A percentile compares a stretch with the other conserved stretches of the same genome.
These are phyloP conservation scores for Zaprionus tsacasi DNA, from an alignment of 1,140 invertebrate genomes.

Conservation along the genomic window DNA sequence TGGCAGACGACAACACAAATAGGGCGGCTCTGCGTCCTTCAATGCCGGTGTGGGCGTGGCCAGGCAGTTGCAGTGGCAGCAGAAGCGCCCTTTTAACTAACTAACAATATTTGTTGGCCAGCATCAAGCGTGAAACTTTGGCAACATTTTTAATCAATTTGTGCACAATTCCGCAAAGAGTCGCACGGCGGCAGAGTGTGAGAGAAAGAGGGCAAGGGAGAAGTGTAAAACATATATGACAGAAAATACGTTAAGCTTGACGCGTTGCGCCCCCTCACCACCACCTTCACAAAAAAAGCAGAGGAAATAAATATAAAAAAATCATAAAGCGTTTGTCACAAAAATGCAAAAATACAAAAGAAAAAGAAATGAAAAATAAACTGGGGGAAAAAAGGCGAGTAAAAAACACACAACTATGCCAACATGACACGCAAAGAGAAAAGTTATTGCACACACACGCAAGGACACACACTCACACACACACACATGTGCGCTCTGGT, in stretches of 20 bases:
- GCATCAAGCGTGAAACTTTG: constrained; percentile 43
- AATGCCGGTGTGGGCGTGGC: constrained; percentile 25
- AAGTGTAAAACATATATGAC: constrained; percentile 61
- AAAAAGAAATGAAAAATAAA: constrained; percentile 9
- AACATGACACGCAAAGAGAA: constrained; percentile 41
- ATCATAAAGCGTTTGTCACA: constrained; percentile 48
- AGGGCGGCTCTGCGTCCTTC: constrained; percentile 14
- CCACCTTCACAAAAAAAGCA: background rate
- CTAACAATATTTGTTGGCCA: constrained; percentile 65
- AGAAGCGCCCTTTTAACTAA: constrained; percentile 46
- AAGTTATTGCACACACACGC: constrained; percentile 56
- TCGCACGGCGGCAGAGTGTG: background rate
- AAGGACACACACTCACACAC: constrained; percentile 27
- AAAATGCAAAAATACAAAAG: background rate
- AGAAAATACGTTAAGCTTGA: constrained; percentile 50
- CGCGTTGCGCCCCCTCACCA: constrained; percentile 14
- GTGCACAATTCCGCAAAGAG: constrained; percentile 20
- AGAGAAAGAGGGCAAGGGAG: background rate
- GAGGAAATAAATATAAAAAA: constrained; percentile 21
- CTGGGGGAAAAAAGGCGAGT: background rate
- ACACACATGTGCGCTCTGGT: background rate
- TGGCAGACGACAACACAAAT: constrained; percentile 51
- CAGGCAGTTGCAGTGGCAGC: background rate
- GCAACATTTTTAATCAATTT: constrained; percentile 78
- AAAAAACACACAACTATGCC: constrained; percentile 46